phyloP scores from a whole-genome alignment of 2,888 invertebrate species.

The Apantesis nais region DNA sequence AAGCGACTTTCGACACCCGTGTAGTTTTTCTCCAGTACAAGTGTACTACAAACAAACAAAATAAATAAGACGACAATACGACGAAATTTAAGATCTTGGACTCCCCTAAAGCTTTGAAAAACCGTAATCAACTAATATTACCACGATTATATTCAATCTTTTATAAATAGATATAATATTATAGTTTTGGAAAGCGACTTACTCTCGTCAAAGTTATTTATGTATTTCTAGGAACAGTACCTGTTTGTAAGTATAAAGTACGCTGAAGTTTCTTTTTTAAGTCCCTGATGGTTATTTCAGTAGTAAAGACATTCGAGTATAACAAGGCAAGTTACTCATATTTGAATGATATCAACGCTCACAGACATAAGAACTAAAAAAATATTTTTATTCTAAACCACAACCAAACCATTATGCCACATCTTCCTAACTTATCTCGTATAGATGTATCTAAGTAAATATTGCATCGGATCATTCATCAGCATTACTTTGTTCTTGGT shows the following conservation, averaged over 20 bases:
- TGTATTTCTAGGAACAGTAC: not conserved
- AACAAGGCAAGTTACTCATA: not conserved
- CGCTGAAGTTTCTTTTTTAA: not conserved
- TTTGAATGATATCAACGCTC: not conserved
- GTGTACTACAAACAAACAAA: not conserved
- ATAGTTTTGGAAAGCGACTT: not conserved
- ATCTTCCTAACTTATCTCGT: not conserved
- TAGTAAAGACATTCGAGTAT: not conserved
- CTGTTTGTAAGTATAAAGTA: not conserved
- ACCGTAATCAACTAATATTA: not conserved
- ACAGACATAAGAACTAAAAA: not conserved
- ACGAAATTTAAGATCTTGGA: not conserved
- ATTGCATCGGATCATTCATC: constrained; percentile 14
- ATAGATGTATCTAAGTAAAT: constrained; percentile 15
- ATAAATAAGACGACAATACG: not conserved
- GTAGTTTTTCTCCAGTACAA: not conserved
- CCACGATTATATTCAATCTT: not conserved
- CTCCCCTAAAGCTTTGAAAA: not conserved
- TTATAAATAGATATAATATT: not conserved
- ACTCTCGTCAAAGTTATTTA: not conserved
- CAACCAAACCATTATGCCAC: not conserved
- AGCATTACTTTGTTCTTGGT: constrained; percentile 4
- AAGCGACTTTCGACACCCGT: no score
- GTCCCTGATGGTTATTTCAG: not conserved
- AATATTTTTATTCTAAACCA: not conserved